A percentile compares a stretch with the other conserved stretches of the same genome.
phyloP scores from a whole-genome alignment of 2,113 vertebrate genomes.

The Indicator maculatus region DNA sequence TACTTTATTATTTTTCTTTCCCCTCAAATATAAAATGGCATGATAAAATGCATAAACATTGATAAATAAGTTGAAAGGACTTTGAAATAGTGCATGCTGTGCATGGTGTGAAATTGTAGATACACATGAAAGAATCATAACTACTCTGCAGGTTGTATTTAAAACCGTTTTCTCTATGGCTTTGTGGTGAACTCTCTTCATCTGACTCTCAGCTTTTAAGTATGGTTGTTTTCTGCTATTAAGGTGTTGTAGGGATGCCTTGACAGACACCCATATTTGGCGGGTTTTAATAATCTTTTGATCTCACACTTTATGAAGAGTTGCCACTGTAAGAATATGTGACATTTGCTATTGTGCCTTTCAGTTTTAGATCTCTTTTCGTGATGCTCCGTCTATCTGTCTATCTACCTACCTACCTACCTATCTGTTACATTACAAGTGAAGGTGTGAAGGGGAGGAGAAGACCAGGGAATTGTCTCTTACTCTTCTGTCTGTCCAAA shows the following conservation, averaged over 20 bases:
- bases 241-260: slow-evolving; percentile 4
- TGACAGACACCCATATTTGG: not conserved
- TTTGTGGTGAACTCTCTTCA: slow-evolving; percentile 25
- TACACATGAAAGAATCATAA: not conserved
- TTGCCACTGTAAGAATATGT: not conserved
- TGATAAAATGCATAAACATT: not conserved
- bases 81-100: slow-evolving; percentile 63
- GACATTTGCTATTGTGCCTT: not conserved
- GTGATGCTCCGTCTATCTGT: not conserved
- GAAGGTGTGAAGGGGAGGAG: not conserved
- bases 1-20: not conserved
- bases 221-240: slow-evolving; percentile 22
- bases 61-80: slow-evolving; percentile 63
- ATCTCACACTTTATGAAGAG: slow-evolving; percentile 35
- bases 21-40: not conserved
- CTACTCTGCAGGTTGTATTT: slow-evolving; percentile 11
- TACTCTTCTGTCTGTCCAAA: not conserved
- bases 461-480: not conserved
- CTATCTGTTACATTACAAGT: not conserved
- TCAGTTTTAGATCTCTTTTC: not conserved
- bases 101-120: slow-evolving; percentile 22
- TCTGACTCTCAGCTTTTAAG: slow-evolving; percentile 42
- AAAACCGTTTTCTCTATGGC: slow-evolving; percentile 4
- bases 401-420: not conserved
- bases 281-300: slow-evolving; percentile 24